Evolutionary conservation across 92 coral and sea anemone genomes (phyloP).

Genomic region (Palythoa caribaeorum): DNA sequence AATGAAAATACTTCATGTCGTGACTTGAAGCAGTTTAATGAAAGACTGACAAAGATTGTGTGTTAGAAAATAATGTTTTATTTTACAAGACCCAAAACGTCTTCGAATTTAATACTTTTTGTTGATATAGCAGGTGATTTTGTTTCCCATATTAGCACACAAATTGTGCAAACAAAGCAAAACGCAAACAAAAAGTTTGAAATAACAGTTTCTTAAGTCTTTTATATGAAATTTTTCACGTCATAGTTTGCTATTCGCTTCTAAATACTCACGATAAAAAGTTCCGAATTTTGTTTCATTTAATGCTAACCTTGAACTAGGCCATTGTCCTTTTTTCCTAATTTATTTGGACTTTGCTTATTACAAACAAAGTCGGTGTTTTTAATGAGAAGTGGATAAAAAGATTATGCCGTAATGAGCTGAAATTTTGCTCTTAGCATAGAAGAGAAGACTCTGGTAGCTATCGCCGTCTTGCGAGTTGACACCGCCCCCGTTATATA

Average conservation of each 20-base stretch:
- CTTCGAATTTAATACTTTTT: background rate
- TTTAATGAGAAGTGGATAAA: background rate
- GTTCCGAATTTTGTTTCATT: background rate
- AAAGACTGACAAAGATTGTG: background rate
- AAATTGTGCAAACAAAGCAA: background rate
- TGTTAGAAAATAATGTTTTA: background rate
- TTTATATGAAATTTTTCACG: background rate
- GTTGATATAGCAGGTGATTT: conserved; percentile 15
- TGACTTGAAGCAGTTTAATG: background rate
- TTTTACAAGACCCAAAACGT: background rate
- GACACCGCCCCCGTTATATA: background rate
- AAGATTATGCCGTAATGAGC: background rate
- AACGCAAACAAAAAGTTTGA: background rate
- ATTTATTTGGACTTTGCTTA: background rate
- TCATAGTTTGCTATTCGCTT: background rate
- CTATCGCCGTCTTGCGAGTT: background rate
- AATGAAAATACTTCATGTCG: background rate
- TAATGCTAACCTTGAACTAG: background rate
- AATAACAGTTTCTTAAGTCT: background rate
- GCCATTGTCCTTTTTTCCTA: background rate
- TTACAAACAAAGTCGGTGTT: background rate
- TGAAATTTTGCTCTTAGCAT: background rate
- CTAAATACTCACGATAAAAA: background rate
- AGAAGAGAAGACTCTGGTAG: background rate
- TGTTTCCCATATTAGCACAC: background rate